phyloP scores from a whole-genome alignment of 1,140 invertebrate species.

The Philotrypesis tridentata region DNA sequence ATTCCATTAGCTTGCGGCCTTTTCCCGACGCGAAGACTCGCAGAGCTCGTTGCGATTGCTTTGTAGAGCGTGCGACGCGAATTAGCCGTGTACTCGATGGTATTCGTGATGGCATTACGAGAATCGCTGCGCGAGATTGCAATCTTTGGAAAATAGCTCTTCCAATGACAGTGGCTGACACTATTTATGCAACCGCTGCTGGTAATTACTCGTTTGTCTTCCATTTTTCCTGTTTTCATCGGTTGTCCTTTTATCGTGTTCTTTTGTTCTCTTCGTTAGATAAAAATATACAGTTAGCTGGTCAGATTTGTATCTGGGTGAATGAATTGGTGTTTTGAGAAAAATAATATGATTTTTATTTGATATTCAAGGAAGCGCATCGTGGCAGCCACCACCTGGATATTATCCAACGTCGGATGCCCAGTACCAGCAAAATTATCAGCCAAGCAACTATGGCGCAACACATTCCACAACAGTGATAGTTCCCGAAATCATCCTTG shows the following conservation, averaged over 20 bases:
- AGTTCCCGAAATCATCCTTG: constrained; percentile 79
- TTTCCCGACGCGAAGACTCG: not conserved
- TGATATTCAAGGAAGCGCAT: constrained; percentile 51
- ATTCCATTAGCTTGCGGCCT: not conserved
- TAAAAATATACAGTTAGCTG: not conserved
- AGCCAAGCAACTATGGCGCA: constrained; percentile 73
- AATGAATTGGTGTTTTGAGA: too few species aligned
- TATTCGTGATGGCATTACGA: too few species aligned
- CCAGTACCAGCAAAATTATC: constrained; percentile 52
- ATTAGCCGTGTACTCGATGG: not conserved
- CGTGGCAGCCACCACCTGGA: constrained; percentile 67
- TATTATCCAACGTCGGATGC: constrained; percentile 63
- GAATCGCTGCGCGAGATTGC: too few species aligned
- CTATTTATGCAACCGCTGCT: too few species aligned
- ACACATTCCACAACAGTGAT: constrained; percentile 66
- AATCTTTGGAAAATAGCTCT: too few species aligned
- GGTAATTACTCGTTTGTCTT: too few species aligned
- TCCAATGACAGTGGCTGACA: too few species aligned
- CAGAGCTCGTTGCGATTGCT: not conserved
- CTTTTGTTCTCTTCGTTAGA: not conserved
- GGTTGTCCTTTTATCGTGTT: too few species aligned
- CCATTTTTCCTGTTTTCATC: too few species aligned
- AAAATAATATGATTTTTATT: not conserved
- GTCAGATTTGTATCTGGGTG: not conserved
- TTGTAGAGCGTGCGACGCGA: not conserved